Evolutionary conservation across 2,797 vertebrate species (phyloP), one percentile per base, ranked within the genome.

Genomic region (Enteromius anoplus): DNA sequence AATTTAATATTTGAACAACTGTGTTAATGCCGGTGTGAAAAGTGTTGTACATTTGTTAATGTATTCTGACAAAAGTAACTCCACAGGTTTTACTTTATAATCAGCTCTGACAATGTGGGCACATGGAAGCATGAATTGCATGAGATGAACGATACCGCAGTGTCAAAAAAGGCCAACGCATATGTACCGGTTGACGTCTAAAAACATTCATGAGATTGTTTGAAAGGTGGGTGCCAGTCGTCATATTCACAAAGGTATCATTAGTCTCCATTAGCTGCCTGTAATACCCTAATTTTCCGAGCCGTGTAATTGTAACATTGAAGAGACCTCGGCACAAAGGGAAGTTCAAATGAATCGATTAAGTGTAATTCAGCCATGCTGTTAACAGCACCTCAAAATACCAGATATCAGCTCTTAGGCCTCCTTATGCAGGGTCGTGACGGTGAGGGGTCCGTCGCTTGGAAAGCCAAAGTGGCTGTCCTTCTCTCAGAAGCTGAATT

Each of bases 281-380:
- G 47, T 80, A 85, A 82, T 60, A 68, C 34, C 34, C 40, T 86
- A 68, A 86, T 86, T 86, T 75, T 82, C 51, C 0, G 3, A 70
- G 76, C 62, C 29, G 42, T 84, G 84, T 85, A 82, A 87, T 87
- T 85, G 84, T 75, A 66, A 82, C 76, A 26, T 85, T 84, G 75
- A 37, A 75, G 64, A 75, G 72, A 82, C 60, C 62, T 71, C 40
- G 0, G 80, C 71, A 62, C 21, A 42, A 55, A 53, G 32, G n/a
- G 45, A 68, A 80, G 79, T 81, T 84, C 62, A 86, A 82, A 86
- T 83, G 72, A 51, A 86, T 85, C 37, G 42, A 86, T 88, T 84
- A 82, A 75, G 62, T 73, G 53, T 85, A 88, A 87, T 87, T 83
- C 55, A 84, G 73, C 79, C 53, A 69, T 80, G 60, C 53, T 72